phyloP scores from a whole-genome alignment of 2,888 invertebrate species.

The Xanthorhoe designata region DNA sequence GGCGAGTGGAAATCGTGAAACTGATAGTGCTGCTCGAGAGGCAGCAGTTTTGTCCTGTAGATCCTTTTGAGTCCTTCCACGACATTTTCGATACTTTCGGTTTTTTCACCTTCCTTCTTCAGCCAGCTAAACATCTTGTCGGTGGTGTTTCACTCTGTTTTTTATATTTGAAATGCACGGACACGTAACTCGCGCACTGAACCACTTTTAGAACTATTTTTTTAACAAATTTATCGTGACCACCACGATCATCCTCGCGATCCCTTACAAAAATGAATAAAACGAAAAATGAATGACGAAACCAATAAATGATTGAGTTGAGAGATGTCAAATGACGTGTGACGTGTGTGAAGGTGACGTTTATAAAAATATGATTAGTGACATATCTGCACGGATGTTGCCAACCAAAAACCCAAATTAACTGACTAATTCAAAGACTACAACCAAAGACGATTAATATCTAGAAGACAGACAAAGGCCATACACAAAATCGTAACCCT shows the following conservation, averaged over 20 bases:
- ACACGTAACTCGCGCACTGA: slow-evolving; percentile 71
- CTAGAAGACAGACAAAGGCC: too few species aligned
- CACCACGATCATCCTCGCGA: slow-evolving; percentile 69
- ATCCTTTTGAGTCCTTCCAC: slow-evolving; percentile 97
- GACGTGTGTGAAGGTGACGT: slow-evolving; percentile 47
- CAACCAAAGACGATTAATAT: too few species aligned
- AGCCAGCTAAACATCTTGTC: slow-evolving; percentile 95
- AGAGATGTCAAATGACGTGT: slow-evolving; percentile 57
- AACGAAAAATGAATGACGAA: slow-evolving; percentile 31
- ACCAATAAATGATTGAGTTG: slow-evolving; percentile 33
- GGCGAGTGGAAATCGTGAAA: slow-evolving; percentile 99
- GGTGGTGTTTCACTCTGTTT: slow-evolving; percentile 46
- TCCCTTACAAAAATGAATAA: slow-evolving; percentile 66
- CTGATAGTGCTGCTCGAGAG: slow-evolving; percentile 94
- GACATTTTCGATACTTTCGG: slow-evolving; percentile 95
- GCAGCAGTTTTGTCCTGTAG: slow-evolving; percentile 95
- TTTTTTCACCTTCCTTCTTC: slow-evolving; percentile 90
- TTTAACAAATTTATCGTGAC: slow-evolving; percentile 63
- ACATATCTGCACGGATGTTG: neutral
- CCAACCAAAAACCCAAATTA: neutral
- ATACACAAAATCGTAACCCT: too few species aligned
- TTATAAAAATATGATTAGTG: neutral
- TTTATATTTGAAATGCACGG: slow-evolving; percentile 48
- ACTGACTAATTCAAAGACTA: too few species aligned
- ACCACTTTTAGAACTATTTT: slow-evolving; percentile 59